These are phyloP conservation scores for Turnix velox DNA, from an alignment of 2,113 vertebrate species.

Conservation along the genomic window DNA sequence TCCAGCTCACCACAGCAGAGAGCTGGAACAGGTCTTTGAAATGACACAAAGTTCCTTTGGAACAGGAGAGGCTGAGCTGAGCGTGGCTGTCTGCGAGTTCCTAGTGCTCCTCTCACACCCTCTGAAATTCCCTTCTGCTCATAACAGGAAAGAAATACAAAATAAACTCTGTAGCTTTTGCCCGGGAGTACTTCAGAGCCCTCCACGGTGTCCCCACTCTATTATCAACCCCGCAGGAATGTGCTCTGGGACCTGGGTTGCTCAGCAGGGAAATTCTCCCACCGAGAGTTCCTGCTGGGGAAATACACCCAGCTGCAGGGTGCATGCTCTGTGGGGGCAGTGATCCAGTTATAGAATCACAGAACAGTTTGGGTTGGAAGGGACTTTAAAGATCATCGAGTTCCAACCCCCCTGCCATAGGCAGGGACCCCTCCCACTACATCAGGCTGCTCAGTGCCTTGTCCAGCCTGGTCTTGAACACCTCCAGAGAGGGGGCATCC, in stretches of 20 bases:
- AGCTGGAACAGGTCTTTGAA: background rate
- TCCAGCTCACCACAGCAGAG: background rate
- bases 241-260: background rate
- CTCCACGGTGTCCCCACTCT: background rate
- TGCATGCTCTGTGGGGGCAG: no score
- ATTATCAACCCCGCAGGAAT: background rate
- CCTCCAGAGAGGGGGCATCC: no score
- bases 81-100: background rate
- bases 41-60: background rate
- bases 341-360: no score
- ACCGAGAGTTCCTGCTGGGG: background rate
- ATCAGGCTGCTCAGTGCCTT: no score
- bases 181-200: background rate
- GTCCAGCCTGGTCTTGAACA: no score
- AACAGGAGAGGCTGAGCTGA: accelerated
- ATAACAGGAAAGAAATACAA: background rate
- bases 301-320: no score
- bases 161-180: background rate
- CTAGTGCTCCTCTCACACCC: background rate
- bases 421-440: no score
- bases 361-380: no score
- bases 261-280: background rate
- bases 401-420: no score
- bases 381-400: no score
- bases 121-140: background rate